phyloP scores from a whole-genome alignment of 2,797 vertebrate species.

The Pogoniulus pusillus region DNA sequence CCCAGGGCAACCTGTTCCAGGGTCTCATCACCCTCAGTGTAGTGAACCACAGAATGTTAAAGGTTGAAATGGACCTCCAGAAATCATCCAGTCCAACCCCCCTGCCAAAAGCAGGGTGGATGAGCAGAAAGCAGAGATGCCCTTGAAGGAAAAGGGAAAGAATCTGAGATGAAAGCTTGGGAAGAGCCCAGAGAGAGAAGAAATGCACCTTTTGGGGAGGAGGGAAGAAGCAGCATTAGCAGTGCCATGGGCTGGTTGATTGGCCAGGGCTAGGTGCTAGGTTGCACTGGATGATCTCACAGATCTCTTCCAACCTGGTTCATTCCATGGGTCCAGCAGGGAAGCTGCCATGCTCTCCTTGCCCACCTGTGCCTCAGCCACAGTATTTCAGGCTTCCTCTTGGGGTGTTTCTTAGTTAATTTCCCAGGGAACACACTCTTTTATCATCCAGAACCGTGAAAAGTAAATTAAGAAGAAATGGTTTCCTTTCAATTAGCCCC shows the following conservation, averaged over 20 bases:
- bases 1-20: too few species aligned
- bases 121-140: not conserved
- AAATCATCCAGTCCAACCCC: too few species aligned
- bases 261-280: too few species aligned
- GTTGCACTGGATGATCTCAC: too few species aligned
- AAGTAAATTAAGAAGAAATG: constrained; percentile 85
- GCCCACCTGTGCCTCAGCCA: constrained; percentile 55
- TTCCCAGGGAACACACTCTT: constrained; percentile 77
- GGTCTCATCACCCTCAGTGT: too few species aligned
- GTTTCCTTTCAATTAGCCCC: constrained; percentile 87
- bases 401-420: constrained; percentile 82
- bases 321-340: not conserved
- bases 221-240: not conserved
- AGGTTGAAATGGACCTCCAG: too few species aligned
- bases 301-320: too few species aligned
- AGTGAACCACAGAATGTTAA: not conserved
- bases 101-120: too few species aligned
- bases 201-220: not conserved
- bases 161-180: not conserved
- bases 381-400: constrained; percentile 19
- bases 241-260: too few species aligned
- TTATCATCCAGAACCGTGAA: constrained; percentile 84
- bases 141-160: not conserved
- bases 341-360: not conserved
- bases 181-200: not conserved